Percentiles rank a stretch among this genome's conserved stretches.
Conservation (phyloP, 2,888 invertebrate genomes). For the Epicampocera succincta region DNA sequence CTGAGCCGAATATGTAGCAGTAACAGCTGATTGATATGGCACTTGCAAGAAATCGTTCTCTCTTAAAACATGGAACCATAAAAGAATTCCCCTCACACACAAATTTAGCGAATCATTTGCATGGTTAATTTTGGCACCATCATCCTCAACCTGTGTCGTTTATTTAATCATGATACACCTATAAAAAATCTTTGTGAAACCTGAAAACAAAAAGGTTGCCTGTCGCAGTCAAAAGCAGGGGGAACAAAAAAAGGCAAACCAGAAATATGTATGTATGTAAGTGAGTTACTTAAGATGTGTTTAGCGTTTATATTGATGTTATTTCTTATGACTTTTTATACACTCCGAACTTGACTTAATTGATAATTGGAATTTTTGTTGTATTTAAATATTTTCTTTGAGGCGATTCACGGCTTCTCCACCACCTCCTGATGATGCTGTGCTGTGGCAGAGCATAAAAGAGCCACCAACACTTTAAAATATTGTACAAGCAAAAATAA, state of each 20-base stretch:
- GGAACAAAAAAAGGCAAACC: conserved; percentile 14
- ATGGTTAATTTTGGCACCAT: conserved; percentile 12
- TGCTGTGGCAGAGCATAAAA: not conserved
- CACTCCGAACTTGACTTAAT: conserved; percentile 76
- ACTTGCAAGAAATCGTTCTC: too few species aligned
- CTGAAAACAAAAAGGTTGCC: not conserved
- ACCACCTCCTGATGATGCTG: conserved; percentile 22
- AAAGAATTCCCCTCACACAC: too few species aligned
- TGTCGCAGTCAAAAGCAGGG: not conserved
- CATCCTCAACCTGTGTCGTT: conserved; percentile 39
- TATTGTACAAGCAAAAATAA: conserved; percentile 2
- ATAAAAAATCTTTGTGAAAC: conserved; percentile 36
- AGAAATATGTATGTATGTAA: conserved; percentile 60
- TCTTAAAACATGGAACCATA: too few species aligned
- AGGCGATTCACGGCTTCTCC: conserved; percentile 42
- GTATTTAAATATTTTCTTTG: conserved; percentile 62
- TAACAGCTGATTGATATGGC: too few species aligned
- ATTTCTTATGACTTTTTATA: conserved; percentile 71
- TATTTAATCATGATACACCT: not conserved
- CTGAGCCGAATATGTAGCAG: too few species aligned
- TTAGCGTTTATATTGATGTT: conserved; percentile 72
- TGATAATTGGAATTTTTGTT: conserved; percentile 73
- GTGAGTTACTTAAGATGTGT: conserved; percentile 71
- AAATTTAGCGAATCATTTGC: too few species aligned
- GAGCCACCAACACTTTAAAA: conserved; percentile 39